phyloP scores from a whole-genome alignment of 2,113 vertebrate genomes.

The Silurus glanis region DNA sequence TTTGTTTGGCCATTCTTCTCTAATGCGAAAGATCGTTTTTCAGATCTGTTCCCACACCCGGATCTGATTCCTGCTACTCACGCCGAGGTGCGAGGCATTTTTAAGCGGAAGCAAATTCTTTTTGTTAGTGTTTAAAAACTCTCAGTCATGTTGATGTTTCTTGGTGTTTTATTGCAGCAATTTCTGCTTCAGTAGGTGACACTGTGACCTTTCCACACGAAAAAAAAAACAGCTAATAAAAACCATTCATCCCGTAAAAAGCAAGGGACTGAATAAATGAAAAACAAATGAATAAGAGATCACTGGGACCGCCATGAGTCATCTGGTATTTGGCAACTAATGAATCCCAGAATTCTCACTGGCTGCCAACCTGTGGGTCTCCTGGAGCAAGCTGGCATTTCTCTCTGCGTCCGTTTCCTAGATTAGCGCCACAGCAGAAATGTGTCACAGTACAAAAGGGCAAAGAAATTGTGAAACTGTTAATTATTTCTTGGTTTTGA shows the following conservation, averaged over 20 bases:
- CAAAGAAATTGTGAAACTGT: conserved; percentile 23
- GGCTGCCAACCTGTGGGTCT: conserved; percentile 53
- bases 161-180: conserved; percentile 50
- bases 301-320: conserved; percentile 66
- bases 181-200: conserved; percentile 58
- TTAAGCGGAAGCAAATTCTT: not conserved
- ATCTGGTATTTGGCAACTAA: conserved; percentile 66
- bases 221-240: conserved; percentile 42
- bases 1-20: not conserved
- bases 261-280: conserved; percentile 63
- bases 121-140: conserved; percentile 55
- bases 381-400: conserved; percentile 49
- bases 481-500: conserved; percentile 44
- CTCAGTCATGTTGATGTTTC: conserved; percentile 52
- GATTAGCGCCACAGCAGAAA: conserved; percentile 22
- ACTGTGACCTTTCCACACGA: conserved; percentile 43
- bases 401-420: conserved; percentile 26
- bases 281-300: conserved; percentile 70
- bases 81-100: conserved; percentile 56
- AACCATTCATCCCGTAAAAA: conserved; percentile 50
- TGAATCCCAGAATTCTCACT: conserved; percentile 66
- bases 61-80: conserved; percentile 20
- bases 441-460: conserved; percentile 30
- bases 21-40: conserved; percentile 42
- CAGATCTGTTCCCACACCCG: conserved; percentile 47